These are phyloP conservation scores for Scolopax bukidnonensis DNA, from an alignment of 2,797 vertebrate genomes.

Conservation along the genomic window DNA sequence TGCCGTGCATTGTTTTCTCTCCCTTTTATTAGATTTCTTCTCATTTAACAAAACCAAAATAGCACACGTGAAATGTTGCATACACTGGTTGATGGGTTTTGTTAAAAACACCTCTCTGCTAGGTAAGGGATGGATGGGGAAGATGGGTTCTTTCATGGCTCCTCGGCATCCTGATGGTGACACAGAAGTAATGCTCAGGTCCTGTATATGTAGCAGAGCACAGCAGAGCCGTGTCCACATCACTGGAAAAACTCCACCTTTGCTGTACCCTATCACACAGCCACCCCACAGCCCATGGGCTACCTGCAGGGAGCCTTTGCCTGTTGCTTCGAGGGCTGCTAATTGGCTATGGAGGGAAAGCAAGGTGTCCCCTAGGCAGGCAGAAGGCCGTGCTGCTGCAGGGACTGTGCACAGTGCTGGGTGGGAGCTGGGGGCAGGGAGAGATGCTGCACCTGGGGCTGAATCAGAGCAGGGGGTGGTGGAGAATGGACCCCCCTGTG, in stretches of 20 bases:
- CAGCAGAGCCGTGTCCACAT: fast-evolving
- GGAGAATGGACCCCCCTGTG: background rate
- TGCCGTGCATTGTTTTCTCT: background rate
- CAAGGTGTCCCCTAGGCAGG: background rate
- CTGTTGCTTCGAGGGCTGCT: background rate
- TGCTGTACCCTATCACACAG: background rate
- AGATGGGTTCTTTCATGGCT: background rate
- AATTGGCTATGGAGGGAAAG: background rate
- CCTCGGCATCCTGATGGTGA: background rate
- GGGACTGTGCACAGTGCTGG: fast-evolving
- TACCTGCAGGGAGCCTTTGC: background rate
- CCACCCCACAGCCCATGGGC: background rate
- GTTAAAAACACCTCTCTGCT: background rate
- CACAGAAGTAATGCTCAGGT: background rate
- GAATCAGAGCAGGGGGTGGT: too few relatives aligned
- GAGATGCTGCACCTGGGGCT: background rate
- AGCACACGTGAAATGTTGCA: background rate
- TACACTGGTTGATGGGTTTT: background rate
- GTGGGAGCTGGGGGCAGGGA: background rate
- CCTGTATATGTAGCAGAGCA: fast-evolving
- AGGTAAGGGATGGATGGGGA: background rate
- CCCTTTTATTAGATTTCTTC: background rate
- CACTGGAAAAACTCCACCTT: background rate
- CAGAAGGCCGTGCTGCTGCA: fast-evolving
- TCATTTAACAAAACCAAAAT: constrained; percentile 5